Evolutionary conservation across 2,113 vertebrate genomes (phyloP).

Genomic region (Athene noctua): DNA sequence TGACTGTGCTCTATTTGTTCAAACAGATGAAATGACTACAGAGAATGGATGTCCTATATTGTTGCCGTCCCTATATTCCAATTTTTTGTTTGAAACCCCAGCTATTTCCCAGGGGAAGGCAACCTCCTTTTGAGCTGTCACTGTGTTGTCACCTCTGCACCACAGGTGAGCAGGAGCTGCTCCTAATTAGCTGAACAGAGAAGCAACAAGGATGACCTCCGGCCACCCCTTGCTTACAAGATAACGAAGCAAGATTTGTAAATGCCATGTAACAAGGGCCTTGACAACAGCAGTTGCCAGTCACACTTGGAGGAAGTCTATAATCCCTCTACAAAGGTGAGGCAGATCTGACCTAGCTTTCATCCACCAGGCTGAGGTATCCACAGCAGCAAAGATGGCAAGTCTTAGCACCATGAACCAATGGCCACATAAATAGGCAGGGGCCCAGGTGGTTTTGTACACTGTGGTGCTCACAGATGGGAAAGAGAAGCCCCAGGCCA

Average conservation of each 20-base stretch:
- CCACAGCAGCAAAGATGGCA: not conserved
- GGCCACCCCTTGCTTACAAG: not conserved
- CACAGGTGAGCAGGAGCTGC: not conserved
- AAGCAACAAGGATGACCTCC: not conserved
- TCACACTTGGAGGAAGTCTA: not conserved
- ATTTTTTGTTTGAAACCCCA: not conserved
- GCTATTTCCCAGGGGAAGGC: not conserved
- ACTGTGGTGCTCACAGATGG: not conserved
- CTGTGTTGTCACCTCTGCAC: not conserved
- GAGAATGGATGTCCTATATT: not conserved
- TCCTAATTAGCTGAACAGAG: not conserved
- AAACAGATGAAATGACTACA: not conserved
- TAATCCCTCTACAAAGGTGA: not conserved
- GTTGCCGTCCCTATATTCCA: not conserved
- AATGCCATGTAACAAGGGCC: not conserved
- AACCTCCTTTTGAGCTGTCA: not conserved
- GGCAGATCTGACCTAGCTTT: not conserved
- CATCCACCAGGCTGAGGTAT: not conserved
- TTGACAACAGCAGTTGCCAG: not conserved
- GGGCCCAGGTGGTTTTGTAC: not conserved
- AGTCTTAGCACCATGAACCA: not conserved
- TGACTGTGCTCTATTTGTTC: not conserved
- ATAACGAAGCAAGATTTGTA: not conserved
- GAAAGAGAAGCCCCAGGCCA: not conserved
- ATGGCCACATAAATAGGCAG: accelerated